A percentile compares a stretch with the other conserved stretches of the same genome.
phyloP scores from a whole-genome alignment of 2,888 invertebrate species.

The Stenotaenia linearis region DNA sequence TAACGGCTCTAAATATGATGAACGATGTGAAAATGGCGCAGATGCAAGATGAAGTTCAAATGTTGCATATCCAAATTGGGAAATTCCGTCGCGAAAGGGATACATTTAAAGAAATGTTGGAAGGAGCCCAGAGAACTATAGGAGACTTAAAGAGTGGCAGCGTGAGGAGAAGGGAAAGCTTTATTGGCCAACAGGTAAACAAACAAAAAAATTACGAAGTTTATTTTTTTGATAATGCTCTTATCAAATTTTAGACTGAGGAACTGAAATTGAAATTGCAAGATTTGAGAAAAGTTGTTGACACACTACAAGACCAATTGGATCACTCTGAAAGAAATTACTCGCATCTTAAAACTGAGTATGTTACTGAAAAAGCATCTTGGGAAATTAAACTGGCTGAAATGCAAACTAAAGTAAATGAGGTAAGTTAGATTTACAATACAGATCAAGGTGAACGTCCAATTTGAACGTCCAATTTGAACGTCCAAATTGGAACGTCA shows the following conservation, averaged over 20 bases:
- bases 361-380: slow-evolving; percentile 79
- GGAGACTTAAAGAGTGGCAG: slow-evolving; percentile 61
- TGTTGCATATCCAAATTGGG: slow-evolving; percentile 69
- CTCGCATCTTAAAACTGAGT: slow-evolving; percentile 77
- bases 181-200: slow-evolving; percentile 29
- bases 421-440: slow-evolving; percentile 53
- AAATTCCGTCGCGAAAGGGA: slow-evolving; percentile 82
- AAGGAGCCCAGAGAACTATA: slow-evolving; percentile 70
- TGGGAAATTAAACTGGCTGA: slow-evolving; percentile 81
- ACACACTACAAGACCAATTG: slow-evolving; percentile 79
- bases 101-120: slow-evolving; percentile 81
- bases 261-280: slow-evolving; percentile 75
- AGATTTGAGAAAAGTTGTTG: slow-evolving; percentile 74
- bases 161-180: slow-evolving; percentile 35
- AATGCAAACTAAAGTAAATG: slow-evolving; percentile 79
- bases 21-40: slow-evolving; percentile 78
- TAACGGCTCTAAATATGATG: slow-evolving; percentile 71
- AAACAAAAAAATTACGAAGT: too few relatives aligned
- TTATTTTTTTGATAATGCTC: neutral
- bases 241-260: slow-evolving; percentile 55
- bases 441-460: too few relatives aligned
- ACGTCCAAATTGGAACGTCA: too few relatives aligned
- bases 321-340: slow-evolving; percentile 75
- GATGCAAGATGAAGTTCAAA: slow-evolving; percentile 73
- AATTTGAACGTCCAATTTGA: too few relatives aligned